Base-by-base conservation (phyloP, 2,888 invertebrate species). In the Cheilosia scutellata region DNA sequence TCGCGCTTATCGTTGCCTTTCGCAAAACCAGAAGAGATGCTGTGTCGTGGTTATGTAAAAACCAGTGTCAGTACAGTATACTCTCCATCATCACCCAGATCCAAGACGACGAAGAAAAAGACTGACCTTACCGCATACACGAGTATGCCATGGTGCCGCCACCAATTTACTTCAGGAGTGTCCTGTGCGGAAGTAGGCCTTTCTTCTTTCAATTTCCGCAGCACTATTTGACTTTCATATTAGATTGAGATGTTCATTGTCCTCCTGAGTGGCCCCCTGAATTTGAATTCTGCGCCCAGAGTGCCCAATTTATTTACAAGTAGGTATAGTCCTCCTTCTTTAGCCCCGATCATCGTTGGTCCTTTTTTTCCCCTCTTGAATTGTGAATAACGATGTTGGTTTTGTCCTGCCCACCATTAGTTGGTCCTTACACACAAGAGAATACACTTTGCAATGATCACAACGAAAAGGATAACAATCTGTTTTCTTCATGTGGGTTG, bases 301-400 rank as follows among this genome's bases (percentile, higher is more conserved):
- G 78, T 78, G 68, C 68, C 83, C 83, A 83, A 83, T 83, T 51
- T 83, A 78, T 83, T 68, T 11, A 62, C 42, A 53, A 68, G 66
- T 76, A 66, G 25, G 51, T 13, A 51, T 63, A 11, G 51, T 66
- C 49, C 57, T 37, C 47, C 53, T 42, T 74, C 47, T 31, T 63
- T 20, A 27, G 11, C 4, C 11, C 11, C 27, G 20, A 25, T 51
- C 27, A 27, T 51, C n/a, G 6, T 13, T 51, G 25, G 25, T 29
- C 13, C 20, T 20, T 20, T 20, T 20, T 20, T 20, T 20, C 2
- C 9, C 13, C 5, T n/a, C 0, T 25, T 4, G 27, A 29, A 29
- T 51, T 70, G 33, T 57, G 68, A 74, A 75, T 68, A 68, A 62
- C 44, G 65, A 82, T 13, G 44, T 66, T 53, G 40, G 42, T 51